A percentile compares a stretch with the other conserved stretches of the same genome.
These are phyloP conservation scores for Clunio marinus DNA, from an alignment of 2,888 invertebrate genomes.

Conservation along the genomic window DNA sequence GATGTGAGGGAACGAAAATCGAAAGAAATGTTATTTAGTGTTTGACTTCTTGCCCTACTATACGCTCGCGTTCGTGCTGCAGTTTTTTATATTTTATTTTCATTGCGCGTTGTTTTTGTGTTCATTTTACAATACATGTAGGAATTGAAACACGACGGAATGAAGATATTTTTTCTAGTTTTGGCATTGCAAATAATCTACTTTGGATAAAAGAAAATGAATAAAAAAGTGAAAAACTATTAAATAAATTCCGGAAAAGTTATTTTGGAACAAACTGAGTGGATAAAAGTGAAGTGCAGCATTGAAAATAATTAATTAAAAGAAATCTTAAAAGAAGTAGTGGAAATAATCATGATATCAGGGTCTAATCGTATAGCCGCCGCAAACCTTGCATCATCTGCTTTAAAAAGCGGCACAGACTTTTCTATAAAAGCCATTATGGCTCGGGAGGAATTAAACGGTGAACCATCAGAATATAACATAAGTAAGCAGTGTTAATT, in stretches of 20 bases:
- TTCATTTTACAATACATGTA: too few species aligned
- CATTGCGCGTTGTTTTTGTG: too few species aligned
- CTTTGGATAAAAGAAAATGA: too few species aligned
- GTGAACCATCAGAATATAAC: slow-evolving; percentile 52
- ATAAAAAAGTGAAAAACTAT: neutral
- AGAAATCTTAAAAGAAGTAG: neutral
- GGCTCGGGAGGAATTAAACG: slow-evolving; percentile 62
- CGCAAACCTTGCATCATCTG: slow-evolving; percentile 45
- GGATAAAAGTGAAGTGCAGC: too few species aligned
- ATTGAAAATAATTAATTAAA: too few species aligned
- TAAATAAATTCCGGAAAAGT: too few species aligned
- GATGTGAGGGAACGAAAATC: neutral
- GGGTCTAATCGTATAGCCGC: slow-evolving; percentile 45
- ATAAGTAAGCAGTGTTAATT: slow-evolving; percentile 47
- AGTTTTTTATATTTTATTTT: neutral
- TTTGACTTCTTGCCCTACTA: slow-evolving; percentile 25
- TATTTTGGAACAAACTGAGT: too few species aligned
- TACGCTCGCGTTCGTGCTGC: slow-evolving; percentile 21
- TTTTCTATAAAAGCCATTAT: slow-evolving; percentile 95
- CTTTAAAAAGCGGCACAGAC: slow-evolving; percentile 66
- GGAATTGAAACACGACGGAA: too few species aligned
- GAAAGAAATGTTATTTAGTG: slow-evolving; percentile 29
- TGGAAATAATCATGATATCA: slow-evolving; percentile 6
- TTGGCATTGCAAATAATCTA: too few species aligned
- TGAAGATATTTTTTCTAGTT: too few species aligned